Evolutionary conservation across 2,113 vertebrate species (phyloP).

Genomic region (Osmerus mordax): DNA sequence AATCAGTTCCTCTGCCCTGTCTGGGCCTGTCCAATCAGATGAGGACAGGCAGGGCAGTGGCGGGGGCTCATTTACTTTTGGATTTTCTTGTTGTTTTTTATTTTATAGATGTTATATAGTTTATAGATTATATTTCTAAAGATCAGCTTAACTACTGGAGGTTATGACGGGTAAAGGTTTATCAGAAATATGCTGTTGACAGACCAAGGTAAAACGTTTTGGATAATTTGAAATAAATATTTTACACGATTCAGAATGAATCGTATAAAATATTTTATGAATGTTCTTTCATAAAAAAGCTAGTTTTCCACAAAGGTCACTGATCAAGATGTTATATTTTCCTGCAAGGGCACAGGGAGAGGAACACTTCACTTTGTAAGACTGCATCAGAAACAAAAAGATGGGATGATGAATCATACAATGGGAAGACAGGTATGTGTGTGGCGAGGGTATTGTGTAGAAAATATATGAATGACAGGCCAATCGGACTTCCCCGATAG

Average conservation of each 20-base stretch:
- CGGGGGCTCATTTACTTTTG: slow-evolving; percentile 26
- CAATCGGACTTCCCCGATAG: slow-evolving; percentile 27
- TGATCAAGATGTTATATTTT: too few relatives aligned
- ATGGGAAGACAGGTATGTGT: slow-evolving; percentile 60
- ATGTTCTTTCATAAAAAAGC: too few relatives aligned
- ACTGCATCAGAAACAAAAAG: slow-evolving; percentile 58
- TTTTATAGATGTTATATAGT: too few relatives aligned
- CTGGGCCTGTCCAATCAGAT: slow-evolving; percentile 53
- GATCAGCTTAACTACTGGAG: too few relatives aligned
- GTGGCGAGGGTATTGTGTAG: slow-evolving; percentile 30
- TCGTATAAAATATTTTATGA: too few relatives aligned
- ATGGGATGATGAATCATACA: slow-evolving; percentile 55
- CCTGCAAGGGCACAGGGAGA: neutral
- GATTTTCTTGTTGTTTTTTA: neutral
- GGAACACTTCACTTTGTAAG: slow-evolving; percentile 76
- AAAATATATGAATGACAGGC: slow-evolving; percentile 52
- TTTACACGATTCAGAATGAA: neutral
- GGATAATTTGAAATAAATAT: neutral
- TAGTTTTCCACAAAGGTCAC: too few relatives aligned
- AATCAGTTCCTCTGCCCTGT: slow-evolving; percentile 71
- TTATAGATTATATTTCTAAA: too few relatives aligned
- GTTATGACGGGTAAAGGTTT: neutral
- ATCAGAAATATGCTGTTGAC: neutral
- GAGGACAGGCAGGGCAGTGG: slow-evolving; percentile 43
- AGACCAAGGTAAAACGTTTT: neutral